Evolutionary conservation across 2,888 invertebrate species (phyloP).

Genomic region (Hartigia nigra): DNA sequence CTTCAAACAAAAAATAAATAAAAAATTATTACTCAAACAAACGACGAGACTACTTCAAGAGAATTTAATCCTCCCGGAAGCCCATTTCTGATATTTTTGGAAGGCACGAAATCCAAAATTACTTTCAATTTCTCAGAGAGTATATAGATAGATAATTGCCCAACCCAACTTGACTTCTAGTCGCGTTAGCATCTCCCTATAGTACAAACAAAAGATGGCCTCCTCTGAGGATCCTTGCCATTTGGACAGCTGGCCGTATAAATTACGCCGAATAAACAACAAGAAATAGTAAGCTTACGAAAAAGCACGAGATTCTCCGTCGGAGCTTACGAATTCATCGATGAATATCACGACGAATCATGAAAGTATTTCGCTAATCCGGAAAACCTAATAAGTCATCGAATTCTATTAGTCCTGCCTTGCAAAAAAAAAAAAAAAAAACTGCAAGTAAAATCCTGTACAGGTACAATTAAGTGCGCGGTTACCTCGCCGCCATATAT

Average conservation of each 20-base stretch:
- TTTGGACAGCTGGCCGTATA: slow-evolving; percentile 5
- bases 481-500: too few relatives aligned
- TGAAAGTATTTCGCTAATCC: background rate
- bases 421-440: too few relatives aligned
- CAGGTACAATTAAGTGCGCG: too few relatives aligned
- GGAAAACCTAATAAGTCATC: background rate
- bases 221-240: background rate
- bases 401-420: background rate
- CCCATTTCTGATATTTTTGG: background rate
- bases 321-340: background rate
- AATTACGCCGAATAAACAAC: slow-evolving; percentile 4
- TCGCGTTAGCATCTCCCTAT: background rate
- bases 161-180: background rate
- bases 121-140: background rate
- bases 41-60: background rate
- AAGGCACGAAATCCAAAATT: background rate
- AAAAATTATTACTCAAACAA: too few relatives aligned
- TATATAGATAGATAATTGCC: background rate
- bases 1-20: too few relatives aligned
- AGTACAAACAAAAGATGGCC: background rate
- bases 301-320: background rate
- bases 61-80: background rate
- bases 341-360: background rate
- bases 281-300: background rate
- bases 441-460: too few relatives aligned